Conservation (phyloP, 2,797 vertebrate species). For the Cyclopterus lumpus region DNA sequence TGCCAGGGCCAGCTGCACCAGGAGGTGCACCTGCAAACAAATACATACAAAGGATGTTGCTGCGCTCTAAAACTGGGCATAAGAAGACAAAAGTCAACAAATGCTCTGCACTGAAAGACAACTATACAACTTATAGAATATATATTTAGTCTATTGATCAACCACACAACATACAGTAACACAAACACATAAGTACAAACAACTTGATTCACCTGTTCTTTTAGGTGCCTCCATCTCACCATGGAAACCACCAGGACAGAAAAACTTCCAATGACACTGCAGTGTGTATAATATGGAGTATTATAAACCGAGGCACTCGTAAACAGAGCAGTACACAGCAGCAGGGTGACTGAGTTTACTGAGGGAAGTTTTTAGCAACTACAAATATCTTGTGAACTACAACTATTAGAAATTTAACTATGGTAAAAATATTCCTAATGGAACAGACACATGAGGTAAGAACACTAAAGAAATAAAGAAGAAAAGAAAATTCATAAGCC, state of each 20-base stretch:
- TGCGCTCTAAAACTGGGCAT: neutral
- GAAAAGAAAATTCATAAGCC: neutral
- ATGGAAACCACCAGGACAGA: slow-evolving; percentile 83
- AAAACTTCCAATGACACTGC: slow-evolving; percentile 86
- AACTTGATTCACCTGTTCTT: slow-evolving; percentile 77
- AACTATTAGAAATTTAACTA: too few species aligned
- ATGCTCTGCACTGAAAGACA: neutral
- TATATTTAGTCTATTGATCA: neutral
- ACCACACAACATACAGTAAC: neutral
- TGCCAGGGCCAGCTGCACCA: slow-evolving; percentile 85
- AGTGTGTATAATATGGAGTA: slow-evolving; percentile 40
- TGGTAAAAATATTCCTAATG: neutral
- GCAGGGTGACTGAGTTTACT: neutral
- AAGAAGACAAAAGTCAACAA: neutral
- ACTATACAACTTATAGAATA: neutral
- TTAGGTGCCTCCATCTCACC: slow-evolving; percentile 73
- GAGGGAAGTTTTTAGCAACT: neutral
- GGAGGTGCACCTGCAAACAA: slow-evolving; percentile 79
- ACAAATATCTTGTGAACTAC: neutral
- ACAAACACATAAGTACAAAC: neutral
- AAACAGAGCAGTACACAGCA: neutral
- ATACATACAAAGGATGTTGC: neutral
- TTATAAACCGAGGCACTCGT: neutral
- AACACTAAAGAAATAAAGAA: neutral
- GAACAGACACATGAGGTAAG: neutral